These are phyloP conservation scores for Poicephalus meyeri DNA, from an alignment of 2,113 vertebrate species.

Conservation along the genomic window DNA sequence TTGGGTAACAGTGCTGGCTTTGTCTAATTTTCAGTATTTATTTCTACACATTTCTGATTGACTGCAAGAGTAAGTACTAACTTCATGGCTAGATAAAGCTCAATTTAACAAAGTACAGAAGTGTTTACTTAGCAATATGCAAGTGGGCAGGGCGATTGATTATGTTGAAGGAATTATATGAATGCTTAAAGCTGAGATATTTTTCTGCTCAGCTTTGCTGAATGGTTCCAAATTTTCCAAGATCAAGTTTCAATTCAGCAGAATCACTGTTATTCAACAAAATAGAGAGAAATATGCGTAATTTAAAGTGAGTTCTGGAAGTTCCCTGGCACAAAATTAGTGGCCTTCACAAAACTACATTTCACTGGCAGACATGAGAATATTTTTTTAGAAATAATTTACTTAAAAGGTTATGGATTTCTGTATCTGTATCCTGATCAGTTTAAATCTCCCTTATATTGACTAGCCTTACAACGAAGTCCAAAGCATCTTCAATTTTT, in stretches of 20 bases:
- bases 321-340: neutral
- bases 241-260: neutral
- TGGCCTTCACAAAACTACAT: neutral
- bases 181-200: neutral
- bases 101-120: neutral
- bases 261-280: neutral
- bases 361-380: neutral
- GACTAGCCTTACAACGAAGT: neutral
- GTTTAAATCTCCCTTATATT: neutral
- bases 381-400: conserved; percentile 3
- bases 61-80: neutral
- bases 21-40: neutral
- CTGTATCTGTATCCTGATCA: neutral
- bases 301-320: neutral
- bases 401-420: neutral
- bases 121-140: neutral
- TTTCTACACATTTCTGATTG: neutral
- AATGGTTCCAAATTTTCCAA: neutral
- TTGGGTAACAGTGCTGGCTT: neutral
- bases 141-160: neutral
- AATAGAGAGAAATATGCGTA: neutral
- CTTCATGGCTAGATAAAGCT: neutral
- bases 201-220: neutral
- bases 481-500: neutral
- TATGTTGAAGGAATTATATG: neutral